phyloP scores from a whole-genome alignment of 2,888 invertebrate species.

The Dryomyza anilis region DNA sequence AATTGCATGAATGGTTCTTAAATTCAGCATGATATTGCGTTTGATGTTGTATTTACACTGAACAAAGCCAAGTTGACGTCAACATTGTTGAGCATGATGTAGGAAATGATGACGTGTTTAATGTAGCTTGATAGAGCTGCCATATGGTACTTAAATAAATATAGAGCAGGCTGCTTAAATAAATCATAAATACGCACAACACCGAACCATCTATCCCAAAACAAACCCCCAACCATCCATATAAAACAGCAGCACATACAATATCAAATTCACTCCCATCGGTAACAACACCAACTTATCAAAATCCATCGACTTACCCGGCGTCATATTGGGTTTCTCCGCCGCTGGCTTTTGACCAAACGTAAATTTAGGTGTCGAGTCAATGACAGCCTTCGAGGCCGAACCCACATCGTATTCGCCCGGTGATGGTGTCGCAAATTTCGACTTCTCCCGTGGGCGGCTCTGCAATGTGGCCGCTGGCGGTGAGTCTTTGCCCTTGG shows the following conservation, averaged over 20 bases:
- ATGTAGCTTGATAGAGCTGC: too few species aligned
- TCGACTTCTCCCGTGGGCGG: slow-evolving; percentile 63
- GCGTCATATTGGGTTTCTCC: slow-evolving; percentile 68
- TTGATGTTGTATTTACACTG: slow-evolving; percentile 4
- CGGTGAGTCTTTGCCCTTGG: slow-evolving; percentile 79
- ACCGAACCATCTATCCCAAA: slow-evolving; percentile 28
- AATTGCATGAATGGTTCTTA: too few species aligned
- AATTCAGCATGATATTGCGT: background rate
- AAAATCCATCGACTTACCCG: slow-evolving; percentile 64
- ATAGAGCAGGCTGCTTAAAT: too few species aligned
- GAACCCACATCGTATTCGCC: slow-evolving; percentile 87
- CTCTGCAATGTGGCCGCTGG: slow-evolving; percentile 81
- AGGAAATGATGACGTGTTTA: too few species aligned
- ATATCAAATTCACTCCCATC: background rate
- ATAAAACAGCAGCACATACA: slow-evolving; percentile 17
- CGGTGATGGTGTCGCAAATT: slow-evolving; percentile 78
- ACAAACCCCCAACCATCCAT: slow-evolving; percentile 24
- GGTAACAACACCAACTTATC: background rate
- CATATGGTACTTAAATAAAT: too few species aligned
- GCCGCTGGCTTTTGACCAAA: slow-evolving; percentile 73
- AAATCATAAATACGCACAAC: too few species aligned
- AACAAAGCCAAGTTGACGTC: slow-evolving; percentile 9
- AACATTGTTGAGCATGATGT: too few species aligned
- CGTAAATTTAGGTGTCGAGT: slow-evolving; percentile 71
- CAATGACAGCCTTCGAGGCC: slow-evolving; percentile 63